Evolutionary conservation across 1,140 invertebrate species (phyloP), one percentile per base, ranked within the genome.

Genomic region (Lucilia sericata): DNA sequence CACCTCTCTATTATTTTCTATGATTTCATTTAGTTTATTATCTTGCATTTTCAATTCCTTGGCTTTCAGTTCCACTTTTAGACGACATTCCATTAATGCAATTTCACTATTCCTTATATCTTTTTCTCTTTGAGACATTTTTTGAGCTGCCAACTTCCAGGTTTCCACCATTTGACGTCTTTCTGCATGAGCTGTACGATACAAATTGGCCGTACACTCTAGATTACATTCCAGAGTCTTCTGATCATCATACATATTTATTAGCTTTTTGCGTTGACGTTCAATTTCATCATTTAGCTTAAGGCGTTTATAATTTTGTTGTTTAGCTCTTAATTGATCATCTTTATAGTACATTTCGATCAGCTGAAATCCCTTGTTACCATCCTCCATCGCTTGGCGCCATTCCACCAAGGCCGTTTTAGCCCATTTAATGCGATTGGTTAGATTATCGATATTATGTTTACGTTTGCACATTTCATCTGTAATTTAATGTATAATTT

Each of bases 331-430:
- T 84, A 93, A 92, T 25, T 93, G 89, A 88, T 95, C 94, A 51
- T 93, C 91, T 82, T 92, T 91, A 55, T 93, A 92, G 81, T 93
- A 94, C 83, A 92, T 92, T 84, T 93, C 92, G 30, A 95, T 91
- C 21, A 94, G 75, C 82, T 93, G 88, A 85, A 92, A 93, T 65
- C 93, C 92, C 60, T 93, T 92, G 83, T 94, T 93, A 8, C 93
- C 92, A 83, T 92, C 92, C 60, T 92, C 91, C 60, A 94, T 90
- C 10, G 92, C 91, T 82, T 94, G 92, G n/a, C 93, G 92, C 93
- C 92, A 94, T 17, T 92, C 91, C 8, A 91, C 86, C 34, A 94
- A 86, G 13, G 92, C 92, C 42, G 92, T 91, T 74, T 93, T 93
- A n/a, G 94, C 93, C 86, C 93, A 92, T 60, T 93, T 91, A 0